phyloP scores from a whole-genome alignment of 1,140 invertebrate genomes.

The Dinothrombium tinctorium region DNA sequence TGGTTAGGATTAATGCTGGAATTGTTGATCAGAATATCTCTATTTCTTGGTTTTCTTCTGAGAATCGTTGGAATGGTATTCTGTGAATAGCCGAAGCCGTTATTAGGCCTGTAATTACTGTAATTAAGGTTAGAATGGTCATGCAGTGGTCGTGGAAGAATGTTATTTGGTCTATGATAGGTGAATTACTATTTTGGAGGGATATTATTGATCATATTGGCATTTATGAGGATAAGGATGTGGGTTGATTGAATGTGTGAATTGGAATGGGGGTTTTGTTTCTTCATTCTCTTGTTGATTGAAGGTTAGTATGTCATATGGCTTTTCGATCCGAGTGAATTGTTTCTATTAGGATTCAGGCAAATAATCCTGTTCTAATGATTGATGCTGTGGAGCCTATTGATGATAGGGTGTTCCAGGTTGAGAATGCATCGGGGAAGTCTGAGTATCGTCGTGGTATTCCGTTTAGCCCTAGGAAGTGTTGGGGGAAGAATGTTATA shows the following conservation, averaged over 20 bases:
- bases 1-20: no score
- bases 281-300: constrained; percentile 31
- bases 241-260: constrained; percentile 33
- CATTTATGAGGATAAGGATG: no score
- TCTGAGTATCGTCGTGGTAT: constrained; percentile 46
- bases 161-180: no score
- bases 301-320: constrained; percentile 22
- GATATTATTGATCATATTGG: no score
- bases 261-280: constrained; percentile 27
- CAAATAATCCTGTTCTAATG: constrained; percentile 27
- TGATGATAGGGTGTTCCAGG: constrained; percentile 37
- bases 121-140: no score
- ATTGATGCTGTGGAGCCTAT: constrained; percentile 33
- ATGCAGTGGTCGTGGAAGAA: no score
- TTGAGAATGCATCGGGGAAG: constrained; percentile 35
- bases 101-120: no score
- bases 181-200: no score
- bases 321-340: constrained; percentile 21
- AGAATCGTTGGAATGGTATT: no score
- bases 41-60: no score
- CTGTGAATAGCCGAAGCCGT: no score
- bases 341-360: constrained; percentile 28
- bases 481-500: constrained; percentile 29
- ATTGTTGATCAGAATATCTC: no score
- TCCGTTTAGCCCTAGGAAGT: constrained; percentile 26